Conservation (phyloP, 1,140 invertebrate genomes). For the Mizuhopecten yessoensis region DNA sequence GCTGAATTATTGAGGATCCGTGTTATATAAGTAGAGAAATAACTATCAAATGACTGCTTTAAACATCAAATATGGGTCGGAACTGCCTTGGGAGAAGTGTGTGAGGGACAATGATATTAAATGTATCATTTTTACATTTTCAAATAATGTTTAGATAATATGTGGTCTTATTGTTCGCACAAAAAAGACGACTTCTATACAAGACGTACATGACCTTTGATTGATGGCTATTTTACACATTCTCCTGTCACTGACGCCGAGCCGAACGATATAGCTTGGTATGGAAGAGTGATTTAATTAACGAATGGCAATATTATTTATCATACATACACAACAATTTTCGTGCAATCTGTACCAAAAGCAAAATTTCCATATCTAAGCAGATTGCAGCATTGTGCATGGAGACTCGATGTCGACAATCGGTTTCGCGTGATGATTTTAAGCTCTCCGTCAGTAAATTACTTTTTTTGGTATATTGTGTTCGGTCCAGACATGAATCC, state of each 20-base stretch:
- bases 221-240: not conserved
- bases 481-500: not conserved
- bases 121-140: not conserved
- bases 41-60: no score
- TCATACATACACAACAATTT: conserved; percentile 22
- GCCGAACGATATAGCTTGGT: not conserved
- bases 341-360: not conserved
- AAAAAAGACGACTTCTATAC: not conserved
- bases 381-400: not conserved
- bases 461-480: conserved; percentile 6
- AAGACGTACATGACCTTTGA: not conserved
- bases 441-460: not conserved
- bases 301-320: not conserved
- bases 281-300: not conserved
- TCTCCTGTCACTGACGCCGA: not conserved
- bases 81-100: no score
- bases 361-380: not conserved
- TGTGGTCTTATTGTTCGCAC: not conserved
- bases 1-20: no score
- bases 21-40: no score
- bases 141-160: not conserved
- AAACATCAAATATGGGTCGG: no score
- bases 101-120: no score
- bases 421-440: not conserved
- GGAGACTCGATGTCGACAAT: not conserved